A percentile compares a stretch with the other conserved stretches of the same genome.
phyloP scores from a whole-genome alignment of 2,797 vertebrate genomes.

The Champsocephalus gunnari region DNA sequence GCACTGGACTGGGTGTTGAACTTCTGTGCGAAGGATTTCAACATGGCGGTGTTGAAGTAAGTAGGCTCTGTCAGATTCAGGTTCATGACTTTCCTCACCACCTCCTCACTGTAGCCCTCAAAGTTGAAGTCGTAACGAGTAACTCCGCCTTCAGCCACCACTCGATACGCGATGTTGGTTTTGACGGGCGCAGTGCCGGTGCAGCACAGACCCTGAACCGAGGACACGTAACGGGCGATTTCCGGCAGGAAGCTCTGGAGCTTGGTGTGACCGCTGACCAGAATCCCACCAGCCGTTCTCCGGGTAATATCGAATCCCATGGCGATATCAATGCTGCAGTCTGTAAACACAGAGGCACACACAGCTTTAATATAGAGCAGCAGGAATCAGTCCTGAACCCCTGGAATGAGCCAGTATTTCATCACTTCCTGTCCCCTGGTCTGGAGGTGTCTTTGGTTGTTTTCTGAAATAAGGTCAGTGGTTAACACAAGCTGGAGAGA shows the following conservation, averaged over 20 bases:
- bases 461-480: too few species aligned
- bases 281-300: conserved; percentile 11
- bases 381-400: too few species aligned
- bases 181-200: neutral
- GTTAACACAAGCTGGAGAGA: too few species aligned
- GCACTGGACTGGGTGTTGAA: conserved; percentile 72
- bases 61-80: conserved; percentile 60
- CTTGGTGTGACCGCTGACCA: conserved; percentile 76
- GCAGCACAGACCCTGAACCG: conserved; percentile 84
- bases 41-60: conserved; percentile 81
- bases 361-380: too few species aligned
- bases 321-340: conserved; percentile 86
- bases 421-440: too few species aligned
- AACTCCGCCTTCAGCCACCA: conserved; percentile 61
- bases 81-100: conserved; percentile 83
- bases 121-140: conserved; percentile 82
- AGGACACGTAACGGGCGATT: conserved; percentile 78
- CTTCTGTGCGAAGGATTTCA: conserved; percentile 82
- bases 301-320: conserved; percentile 88
- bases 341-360: conserved; percentile 57
- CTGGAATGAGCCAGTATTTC: too few species aligned
- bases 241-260: conserved; percentile 81
- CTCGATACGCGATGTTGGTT: conserved; percentile 79
- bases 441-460: too few species aligned
- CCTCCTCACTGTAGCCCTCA: conserved; percentile 73